Evolutionary conservation across 2,797 vertebrate genomes (phyloP).

Genomic region (Microcaecilia unicolor): DNA sequence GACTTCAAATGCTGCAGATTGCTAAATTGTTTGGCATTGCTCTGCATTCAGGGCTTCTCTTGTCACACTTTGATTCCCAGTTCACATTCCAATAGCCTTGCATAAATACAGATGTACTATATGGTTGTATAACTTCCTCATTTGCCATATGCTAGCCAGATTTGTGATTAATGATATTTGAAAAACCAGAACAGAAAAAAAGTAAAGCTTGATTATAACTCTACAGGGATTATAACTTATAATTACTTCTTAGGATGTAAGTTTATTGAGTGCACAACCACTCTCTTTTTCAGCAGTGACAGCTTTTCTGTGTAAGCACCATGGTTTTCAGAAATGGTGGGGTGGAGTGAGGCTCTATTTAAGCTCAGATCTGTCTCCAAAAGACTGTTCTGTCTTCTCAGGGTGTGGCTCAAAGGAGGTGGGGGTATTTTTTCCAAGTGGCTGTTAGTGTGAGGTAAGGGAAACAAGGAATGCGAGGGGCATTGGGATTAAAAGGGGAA

Average conservation of each 20-base stretch:
- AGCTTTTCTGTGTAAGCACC: too few relatives aligned
- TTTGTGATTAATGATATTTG: background rate
- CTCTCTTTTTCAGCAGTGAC: too few relatives aligned
- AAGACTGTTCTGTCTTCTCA: too few relatives aligned
- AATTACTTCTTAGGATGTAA: background rate
- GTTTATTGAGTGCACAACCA: background rate
- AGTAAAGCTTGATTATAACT: accelerated
- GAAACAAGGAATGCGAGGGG: too few relatives aligned
- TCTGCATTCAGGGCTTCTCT: background rate
- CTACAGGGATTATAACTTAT: accelerated
- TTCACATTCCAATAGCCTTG: background rate
- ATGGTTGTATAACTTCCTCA: background rate
- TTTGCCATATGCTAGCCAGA: background rate
- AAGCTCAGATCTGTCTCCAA: too few relatives aligned
- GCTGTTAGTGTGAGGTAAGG: too few relatives aligned
- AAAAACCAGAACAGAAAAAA: background rate
- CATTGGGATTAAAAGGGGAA: too few relatives aligned
- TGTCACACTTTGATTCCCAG: background rate
- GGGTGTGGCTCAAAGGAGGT: too few relatives aligned
- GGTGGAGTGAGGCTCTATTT: too few relatives aligned
- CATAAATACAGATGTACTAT: background rate
- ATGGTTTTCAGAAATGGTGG: too few relatives aligned
- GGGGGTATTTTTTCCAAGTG: too few relatives aligned
- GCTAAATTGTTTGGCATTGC: background rate
- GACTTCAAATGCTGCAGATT: background rate